Evolutionary conservation across 1,140 invertebrate species (phyloP), one percentile per base, ranked within the genome.

Genomic region (Lepidotrigona ventralis): DNA sequence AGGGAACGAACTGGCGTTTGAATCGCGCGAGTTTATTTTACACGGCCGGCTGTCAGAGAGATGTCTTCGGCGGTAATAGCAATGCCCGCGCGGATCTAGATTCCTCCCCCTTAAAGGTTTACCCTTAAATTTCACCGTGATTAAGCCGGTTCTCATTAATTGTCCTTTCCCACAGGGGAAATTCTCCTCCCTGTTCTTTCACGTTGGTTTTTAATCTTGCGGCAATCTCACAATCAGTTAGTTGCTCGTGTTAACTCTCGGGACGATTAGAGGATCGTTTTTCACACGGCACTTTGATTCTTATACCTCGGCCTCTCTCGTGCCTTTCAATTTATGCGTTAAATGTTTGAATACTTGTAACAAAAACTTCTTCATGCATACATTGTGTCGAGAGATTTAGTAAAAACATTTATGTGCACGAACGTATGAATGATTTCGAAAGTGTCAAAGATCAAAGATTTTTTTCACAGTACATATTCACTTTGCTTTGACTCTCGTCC

Each of bases 1-100:
- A 83, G 74, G 64, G 80, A 81, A n/a, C 69, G 26, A 21, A 58
- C 73, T 33, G 33, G 29, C 51, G 51, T 60, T 60, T 26, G 64
- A 54, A 46, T 70, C 54, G 21, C 29, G 8, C 51, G 23, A 68
- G 64, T 76, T 33, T 81, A 81, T 68, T 64, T 39, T 54, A 46
- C 71, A 53, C 71, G n/a, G n/a, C 12, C n/a, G 73, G 17, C 53
- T 53, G 26, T 70, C 74, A 39, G 64, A 39, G 64, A 54, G 39
- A 29, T 54, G 63, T 78, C 63, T 78, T 68, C 11, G 63, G n/a
- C 15, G n/a, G 73, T 14, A 46, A 46, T 19, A 54, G 54, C 54
- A 58, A 74, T 23, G 29, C 63, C 5, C 11, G 9, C 1, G 21
- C 8, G 6, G 19, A 21, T 19, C n/a, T 19, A 5, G 33, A 8